Conservation (phyloP, 1,140 invertebrate species). For the Neodiprion lecontei region DNA sequence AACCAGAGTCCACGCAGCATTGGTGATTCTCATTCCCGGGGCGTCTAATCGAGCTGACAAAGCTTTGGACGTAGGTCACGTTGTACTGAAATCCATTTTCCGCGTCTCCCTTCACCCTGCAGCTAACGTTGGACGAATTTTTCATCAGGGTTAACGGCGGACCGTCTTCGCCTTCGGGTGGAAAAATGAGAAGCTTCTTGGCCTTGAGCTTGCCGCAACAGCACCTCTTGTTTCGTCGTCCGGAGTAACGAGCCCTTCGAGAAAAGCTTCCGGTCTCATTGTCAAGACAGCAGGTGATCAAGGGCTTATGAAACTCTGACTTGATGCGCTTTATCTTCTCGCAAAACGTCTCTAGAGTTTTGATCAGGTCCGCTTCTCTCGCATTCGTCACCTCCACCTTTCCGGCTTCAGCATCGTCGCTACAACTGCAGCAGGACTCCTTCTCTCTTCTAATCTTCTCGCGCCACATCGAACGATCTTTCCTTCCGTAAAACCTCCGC, state of each 20-base stretch:
- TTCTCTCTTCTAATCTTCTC: conserved; percentile 13
- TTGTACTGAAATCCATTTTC: conserved; percentile 39
- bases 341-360: conserved; percentile 32
- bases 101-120: conserved; percentile 34
- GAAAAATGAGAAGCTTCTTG: conserved; percentile 44
- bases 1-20: conserved; percentile 27
- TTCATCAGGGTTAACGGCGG: conserved; percentile 43
- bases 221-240: conserved; percentile 20
- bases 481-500: too few species aligned
- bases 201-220: conserved; percentile 15
- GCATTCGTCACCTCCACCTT: not conserved
- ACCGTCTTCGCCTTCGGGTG: conserved; percentile 36
- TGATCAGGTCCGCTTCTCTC: conserved; percentile 25
- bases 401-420: too few species aligned
- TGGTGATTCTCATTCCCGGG: conserved; percentile 18
- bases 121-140: conserved; percentile 44
- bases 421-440: not conserved
- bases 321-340: conserved; percentile 32
- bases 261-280: conserved; percentile 11
- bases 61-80: conserved; percentile 46
- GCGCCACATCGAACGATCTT: not conserved
- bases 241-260: conserved; percentile 17
- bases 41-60: conserved; percentile 37
- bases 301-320: conserved; percentile 11
- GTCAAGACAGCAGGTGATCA: not conserved